Conservation (phyloP, 2,797 vertebrate genomes). For the Adrianichthys oophorus region DNA sequence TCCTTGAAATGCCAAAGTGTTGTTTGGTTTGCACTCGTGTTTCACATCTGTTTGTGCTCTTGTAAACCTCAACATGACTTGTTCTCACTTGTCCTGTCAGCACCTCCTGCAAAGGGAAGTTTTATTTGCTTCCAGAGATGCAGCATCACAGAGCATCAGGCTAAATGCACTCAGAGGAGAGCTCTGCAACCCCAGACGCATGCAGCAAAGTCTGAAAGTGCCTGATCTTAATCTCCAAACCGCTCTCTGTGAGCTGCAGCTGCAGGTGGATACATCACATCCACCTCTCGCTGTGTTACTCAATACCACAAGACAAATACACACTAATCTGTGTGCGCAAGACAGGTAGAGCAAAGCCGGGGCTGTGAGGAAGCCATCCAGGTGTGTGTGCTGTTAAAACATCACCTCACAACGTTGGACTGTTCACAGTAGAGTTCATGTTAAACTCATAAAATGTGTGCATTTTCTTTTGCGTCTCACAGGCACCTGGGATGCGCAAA, state of each 20-base stretch:
- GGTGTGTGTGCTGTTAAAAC: constrained; percentile 6
- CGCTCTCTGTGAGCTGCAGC: constrained; percentile 38
- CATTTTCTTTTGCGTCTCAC: no score
- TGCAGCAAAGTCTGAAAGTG: constrained; percentile 19
- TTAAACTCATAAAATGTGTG: no score
- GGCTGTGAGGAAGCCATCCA: not conserved
- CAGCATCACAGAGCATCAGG: no score
- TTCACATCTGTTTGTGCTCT: no score
- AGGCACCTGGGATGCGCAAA: no score
- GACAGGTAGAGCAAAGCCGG: not conserved
- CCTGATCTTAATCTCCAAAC: constrained; percentile 58
- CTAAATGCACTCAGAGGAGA: not conserved
- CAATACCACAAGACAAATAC: constrained; percentile 43
- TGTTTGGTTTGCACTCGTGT: no score
- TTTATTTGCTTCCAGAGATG: no score
- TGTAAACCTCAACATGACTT: no score
- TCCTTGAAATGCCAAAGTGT: no score
- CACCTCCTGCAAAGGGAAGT: no score
- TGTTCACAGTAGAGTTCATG: not conserved
- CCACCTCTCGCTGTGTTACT: constrained; percentile 37
- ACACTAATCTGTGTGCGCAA: not conserved
- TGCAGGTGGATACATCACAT: constrained; percentile 58
- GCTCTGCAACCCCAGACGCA: not conserved
- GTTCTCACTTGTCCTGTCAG: no score
- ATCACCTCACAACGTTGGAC: not conserved